Evolutionary conservation across 2,888 invertebrate species (phyloP), one percentile per base, ranked within the genome.

Genomic region (Ichneumoninae sp.): DNA sequence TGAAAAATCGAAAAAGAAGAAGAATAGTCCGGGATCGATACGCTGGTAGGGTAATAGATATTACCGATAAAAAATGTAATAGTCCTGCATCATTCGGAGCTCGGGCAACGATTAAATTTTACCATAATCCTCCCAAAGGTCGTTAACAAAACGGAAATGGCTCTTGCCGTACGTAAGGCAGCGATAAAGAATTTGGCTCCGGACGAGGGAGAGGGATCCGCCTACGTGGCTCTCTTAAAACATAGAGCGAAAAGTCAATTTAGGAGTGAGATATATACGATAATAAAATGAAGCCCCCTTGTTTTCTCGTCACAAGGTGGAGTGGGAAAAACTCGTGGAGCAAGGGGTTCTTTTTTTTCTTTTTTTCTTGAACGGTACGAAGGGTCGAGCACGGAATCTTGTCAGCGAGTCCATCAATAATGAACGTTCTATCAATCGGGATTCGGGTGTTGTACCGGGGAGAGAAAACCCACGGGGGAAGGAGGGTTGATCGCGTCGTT

Each of bases 351-450:
- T 60, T 50, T 22, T 47, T 50, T 68, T 50, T 50, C 0, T 44
- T 72, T 85, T 79, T 30, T 81, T 40, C 72, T 83, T 62, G 52
- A 70, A 68, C 70, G 81, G 66, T 30, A 76, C 47, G 30, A 47
- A 44, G 74, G 65, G 16, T 65, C 75, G 75, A 50, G 33, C 52
- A 33, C 22, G 77, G 40, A 60, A 80, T 69, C 77, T 65, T 74
- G 77, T 77, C 69, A 52, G 72, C 76, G 74, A 77, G 80, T 77
- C 71, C 80, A 84, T 80, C 80, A 77, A 80, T 78, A 80, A 84
- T 68, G 80, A 80, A 77, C 76, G 60, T 84, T 77, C 77, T 69
- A 80, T 84, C 83, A 80, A 80, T 84, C 80, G 75, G 69, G 40
- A 69, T 75, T 75, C 65, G 75, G 65, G 33, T 65, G 65, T 65